Base-by-base conservation (phyloP, 2,113 vertebrate species). In the Lepus timidus region DNA sequence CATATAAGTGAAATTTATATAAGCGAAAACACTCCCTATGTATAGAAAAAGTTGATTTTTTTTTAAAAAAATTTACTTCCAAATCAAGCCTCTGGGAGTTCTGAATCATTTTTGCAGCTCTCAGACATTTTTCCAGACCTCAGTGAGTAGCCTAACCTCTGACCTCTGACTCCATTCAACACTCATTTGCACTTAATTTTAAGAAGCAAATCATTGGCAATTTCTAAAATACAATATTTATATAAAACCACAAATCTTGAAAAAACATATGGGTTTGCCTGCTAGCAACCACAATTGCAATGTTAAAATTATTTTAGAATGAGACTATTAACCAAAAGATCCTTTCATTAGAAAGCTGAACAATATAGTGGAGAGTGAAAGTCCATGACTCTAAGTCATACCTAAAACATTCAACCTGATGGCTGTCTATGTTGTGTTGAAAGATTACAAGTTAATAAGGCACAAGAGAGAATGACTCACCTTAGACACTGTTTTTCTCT, bases 301-400 rank as follows among this genome's bases (percentile, higher is more conserved):
- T 70, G 19, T 75, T 73, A 74, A 89, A 70, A 83, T 73, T 75
- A 67, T 70, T 65, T 74, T 88, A 75, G n/a, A 70, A 78, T 44
- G 74, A 55, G 33, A 49, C 75, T 25, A 70, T 67, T 11, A 85
- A 92, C 27, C 14, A n/a, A 82, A 94, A 71, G 4, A n/a, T 51
- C 1, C 17, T 88, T 4, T 95, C 19, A 88, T 78, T 44, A 65
- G 19, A 4, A 3, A 79, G 7, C 10, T 74, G 25, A 27, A 67
- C 73, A 64, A 78, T 2, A 79, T 6, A 65, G 20, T n/a, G n/a
- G 14, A 7, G 9, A 39, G 62, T 12, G 71, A 20, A 8, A 39
- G 2, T n/a, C 51, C 13, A 3, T 84, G 17, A 9, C 39, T 80
- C 9, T 29, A 44, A 55, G 9, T 10, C 36, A 62, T 83, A 51